Conservation (phyloP, 2,888 invertebrate species). For the Odontothrips loti region DNA sequence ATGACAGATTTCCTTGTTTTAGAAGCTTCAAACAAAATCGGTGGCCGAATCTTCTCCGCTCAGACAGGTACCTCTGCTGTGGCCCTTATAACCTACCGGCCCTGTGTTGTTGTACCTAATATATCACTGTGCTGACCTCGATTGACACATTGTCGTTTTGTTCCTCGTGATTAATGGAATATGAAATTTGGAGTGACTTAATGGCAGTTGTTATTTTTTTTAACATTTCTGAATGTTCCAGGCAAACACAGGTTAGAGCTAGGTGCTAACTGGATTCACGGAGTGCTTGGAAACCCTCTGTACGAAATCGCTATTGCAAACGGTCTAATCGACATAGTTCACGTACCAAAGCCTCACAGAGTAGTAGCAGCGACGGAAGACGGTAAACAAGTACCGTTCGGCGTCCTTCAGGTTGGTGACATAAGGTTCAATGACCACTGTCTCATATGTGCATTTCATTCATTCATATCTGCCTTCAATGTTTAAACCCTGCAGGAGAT, state of each 20-base stretch:
- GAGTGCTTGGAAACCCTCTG: constrained; percentile 82
- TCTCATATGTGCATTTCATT: constrained; percentile 8
- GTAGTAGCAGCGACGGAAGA: constrained; percentile 84
- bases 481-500: constrained; percentile 61
- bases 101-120: background rate
- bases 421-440: background rate
- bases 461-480: constrained; percentile 25
- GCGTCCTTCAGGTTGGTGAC: constrained; percentile 55
- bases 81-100: background rate
- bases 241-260: constrained; percentile 62
- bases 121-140: background rate
- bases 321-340: constrained; percentile 78
- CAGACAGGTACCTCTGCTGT: constrained; percentile 54
- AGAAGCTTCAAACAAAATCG: constrained; percentile 75
- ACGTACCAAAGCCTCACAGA: constrained; percentile 80
- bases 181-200: too few relatives aligned
- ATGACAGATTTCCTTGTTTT: constrained; percentile 73
- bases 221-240: constrained; percentile 38
- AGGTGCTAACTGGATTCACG: constrained; percentile 93
- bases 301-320: constrained; percentile 81
- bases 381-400: constrained; percentile 82
- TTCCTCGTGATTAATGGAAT: background rate
- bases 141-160: background rate
- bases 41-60: constrained; percentile 75
- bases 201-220: background rate